Percentiles rank a stretch among this genome's conserved stretches.
Evolutionary conservation across 2,113 vertebrate species (phyloP).

Genomic region (Ivindomyrus marchei): DNA sequence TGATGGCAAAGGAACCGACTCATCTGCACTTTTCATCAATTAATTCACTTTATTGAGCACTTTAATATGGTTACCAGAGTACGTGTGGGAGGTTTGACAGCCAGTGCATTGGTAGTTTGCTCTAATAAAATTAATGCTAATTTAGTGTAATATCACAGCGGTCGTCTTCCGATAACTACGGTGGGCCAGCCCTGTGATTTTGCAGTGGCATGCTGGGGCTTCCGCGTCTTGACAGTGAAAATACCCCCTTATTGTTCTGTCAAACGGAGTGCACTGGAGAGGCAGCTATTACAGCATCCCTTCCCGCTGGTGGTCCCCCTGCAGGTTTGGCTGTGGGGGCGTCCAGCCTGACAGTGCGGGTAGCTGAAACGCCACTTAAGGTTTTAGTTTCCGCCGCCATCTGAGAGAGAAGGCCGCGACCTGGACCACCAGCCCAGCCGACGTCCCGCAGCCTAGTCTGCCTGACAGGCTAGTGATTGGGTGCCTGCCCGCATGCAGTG

Average conservation of each 20-base stretch:
- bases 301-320: constrained; percentile 51
- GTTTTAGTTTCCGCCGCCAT: constrained; percentile 57
- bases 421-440: constrained; percentile 50
- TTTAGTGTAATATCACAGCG: neutral
- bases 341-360: constrained; percentile 63
- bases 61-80: neutral
- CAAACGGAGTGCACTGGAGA: neutral
- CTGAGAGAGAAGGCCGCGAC: constrained; percentile 61
- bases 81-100: neutral
- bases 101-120: neutral
- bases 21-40: neutral
- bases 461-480: constrained; percentile 67
- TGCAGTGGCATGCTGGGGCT: neutral
- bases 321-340: constrained; percentile 53
- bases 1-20: neutral
- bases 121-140: neutral
- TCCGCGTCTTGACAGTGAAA: neutral
- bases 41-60: neutral
- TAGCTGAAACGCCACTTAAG: constrained; percentile 65
- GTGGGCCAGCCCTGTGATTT: neutral
- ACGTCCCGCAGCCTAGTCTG: constrained; percentile 65
- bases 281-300: neutral
- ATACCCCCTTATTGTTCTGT: constrained; percentile 5
- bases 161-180: neutral
- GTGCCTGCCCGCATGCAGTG: constrained; percentile 56